phyloP scores from a whole-genome alignment of 2,797 vertebrate genomes.

The Notolabrus celidotus region DNA sequence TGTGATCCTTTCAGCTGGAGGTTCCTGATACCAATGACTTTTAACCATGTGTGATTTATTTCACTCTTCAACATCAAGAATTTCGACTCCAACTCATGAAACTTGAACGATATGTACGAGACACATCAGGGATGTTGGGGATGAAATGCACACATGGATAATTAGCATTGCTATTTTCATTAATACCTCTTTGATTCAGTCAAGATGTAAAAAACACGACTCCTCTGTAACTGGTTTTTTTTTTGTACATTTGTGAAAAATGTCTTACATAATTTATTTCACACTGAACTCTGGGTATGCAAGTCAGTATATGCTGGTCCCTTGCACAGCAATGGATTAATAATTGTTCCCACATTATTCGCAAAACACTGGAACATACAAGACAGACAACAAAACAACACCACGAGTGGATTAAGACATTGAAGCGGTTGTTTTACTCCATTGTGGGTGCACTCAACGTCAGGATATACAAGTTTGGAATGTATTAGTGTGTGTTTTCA shows the following conservation, averaged over 20 bases:
- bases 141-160: slow-evolving; percentile 14
- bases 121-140: slow-evolving; percentile 8
- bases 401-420: slow-evolving; percentile 52
- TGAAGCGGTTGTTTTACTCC: slow-evolving; percentile 47
- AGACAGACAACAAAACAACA: slow-evolving; percentile 66
- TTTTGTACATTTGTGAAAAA: slow-evolving; percentile 60
- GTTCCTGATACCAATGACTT: slow-evolving; percentile 42
- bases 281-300: slow-evolving; percentile 51
- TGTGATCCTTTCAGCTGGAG: slow-evolving; percentile 27
- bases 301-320: slow-evolving; percentile 64
- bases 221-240: slow-evolving; percentile 43
- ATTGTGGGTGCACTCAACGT: slow-evolving; percentile 45
- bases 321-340: slow-evolving; percentile 78
- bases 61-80: not conserved
- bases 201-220: slow-evolving; percentile 43
- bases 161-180: slow-evolving; percentile 45
- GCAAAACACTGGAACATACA: slow-evolving; percentile 68
- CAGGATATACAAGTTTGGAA: slow-evolving; percentile 69
- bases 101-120: not conserved
- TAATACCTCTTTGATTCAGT: slow-evolving; percentile 38
- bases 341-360: slow-evolving; percentile 61
- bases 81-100: not conserved
- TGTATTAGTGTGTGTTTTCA: slow-evolving; percentile 74
- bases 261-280: slow-evolving; percentile 38
- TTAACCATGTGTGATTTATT: slow-evolving; percentile 20